These are phyloP conservation scores for Turdus rufiventris DNA, from an alignment of 2,113 vertebrate species.

Conservation along the genomic window DNA sequence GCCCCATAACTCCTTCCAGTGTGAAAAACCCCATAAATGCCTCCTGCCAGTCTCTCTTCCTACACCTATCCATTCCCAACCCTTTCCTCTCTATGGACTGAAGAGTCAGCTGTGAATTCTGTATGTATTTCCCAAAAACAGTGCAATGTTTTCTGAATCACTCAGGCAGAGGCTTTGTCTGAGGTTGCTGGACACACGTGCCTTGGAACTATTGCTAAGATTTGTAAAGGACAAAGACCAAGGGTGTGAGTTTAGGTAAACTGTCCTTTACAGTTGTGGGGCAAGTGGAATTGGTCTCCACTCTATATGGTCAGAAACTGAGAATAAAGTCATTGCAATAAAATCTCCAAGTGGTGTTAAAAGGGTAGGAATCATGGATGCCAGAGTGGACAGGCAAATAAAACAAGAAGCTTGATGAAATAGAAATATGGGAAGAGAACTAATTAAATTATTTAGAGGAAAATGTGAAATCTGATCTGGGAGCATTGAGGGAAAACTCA, in stretches of 20 bases:
- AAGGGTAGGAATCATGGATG: neutral
- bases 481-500: neutral
- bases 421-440: neutral
- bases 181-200: neutral
- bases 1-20: neutral
- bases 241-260: neutral
- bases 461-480: neutral
- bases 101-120: neutral
- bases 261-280: neutral
- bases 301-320: neutral
- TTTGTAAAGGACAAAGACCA: neutral
- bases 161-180: neutral
- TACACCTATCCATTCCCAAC: accelerated
- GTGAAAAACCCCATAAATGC: neutral
- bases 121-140: neutral
- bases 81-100: neutral
- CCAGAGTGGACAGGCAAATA: neutral
- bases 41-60: neutral
- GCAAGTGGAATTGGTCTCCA: neutral
- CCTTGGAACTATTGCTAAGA: neutral
- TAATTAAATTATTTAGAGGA: neutral
- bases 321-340: neutral
- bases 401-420: neutral
- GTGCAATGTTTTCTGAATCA: neutral
- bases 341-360: neutral